These are phyloP conservation scores for Artemia sp. DNA, from an alignment of 2,888 invertebrate species.

Conservation along the genomic window DNA sequence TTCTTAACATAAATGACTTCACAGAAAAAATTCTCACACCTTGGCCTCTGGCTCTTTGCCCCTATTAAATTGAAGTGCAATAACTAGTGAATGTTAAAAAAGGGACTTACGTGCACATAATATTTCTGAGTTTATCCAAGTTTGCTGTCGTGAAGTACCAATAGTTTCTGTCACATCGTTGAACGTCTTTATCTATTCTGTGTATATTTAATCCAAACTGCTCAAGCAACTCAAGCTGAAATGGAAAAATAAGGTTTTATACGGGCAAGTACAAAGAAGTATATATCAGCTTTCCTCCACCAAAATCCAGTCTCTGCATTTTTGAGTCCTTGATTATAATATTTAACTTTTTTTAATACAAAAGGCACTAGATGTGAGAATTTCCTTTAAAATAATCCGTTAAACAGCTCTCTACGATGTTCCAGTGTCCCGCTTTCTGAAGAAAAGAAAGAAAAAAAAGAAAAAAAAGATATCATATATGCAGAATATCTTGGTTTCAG, in stretches of 20 bases:
- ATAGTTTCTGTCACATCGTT: constrained; percentile 83
- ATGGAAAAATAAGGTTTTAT: constrained; percentile 25
- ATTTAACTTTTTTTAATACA: too few relatives aligned
- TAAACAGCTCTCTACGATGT: too few relatives aligned
- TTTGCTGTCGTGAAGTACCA: constrained; percentile 71
- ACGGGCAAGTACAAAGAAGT: too few relatives aligned
- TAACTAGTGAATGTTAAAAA: background rate
- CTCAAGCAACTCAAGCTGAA: constrained; percentile 63
- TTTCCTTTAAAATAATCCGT: too few relatives aligned
- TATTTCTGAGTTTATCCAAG: constrained; percentile 74
- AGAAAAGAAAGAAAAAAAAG: too few relatives aligned
- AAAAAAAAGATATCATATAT: too few relatives aligned
- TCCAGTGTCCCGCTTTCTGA: too few relatives aligned
- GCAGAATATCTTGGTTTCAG: too few relatives aligned
- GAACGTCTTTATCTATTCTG: constrained; percentile 89
- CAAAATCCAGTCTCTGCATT: too few relatives aligned
- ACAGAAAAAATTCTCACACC: constrained; percentile 8
- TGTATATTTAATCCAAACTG: constrained; percentile 73
- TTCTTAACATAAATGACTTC: background rate
- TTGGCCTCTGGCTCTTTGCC: background rate
- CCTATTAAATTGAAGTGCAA: constrained; percentile 12
- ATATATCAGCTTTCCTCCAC: too few relatives aligned
- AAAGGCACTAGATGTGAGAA: too few relatives aligned
- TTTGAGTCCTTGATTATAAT: too few relatives aligned
- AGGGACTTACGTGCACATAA: constrained; percentile 76